Evolutionary conservation across 2,888 invertebrate genomes (phyloP), one percentile per base, ranked within the genome.

Genomic region (Chalcis sispes): DNA sequence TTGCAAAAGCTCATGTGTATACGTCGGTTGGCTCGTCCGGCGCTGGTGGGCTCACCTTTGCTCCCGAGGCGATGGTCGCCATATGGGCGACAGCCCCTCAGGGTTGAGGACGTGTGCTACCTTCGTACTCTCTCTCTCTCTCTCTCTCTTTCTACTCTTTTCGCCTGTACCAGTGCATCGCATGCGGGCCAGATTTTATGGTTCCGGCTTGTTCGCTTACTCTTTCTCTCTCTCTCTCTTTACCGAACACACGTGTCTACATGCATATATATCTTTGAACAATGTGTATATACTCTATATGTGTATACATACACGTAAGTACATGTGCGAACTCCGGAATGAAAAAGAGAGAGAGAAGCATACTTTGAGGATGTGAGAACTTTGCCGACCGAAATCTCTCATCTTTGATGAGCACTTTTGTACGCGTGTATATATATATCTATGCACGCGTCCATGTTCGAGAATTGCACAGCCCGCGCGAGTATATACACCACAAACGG

Each of bases 21-120:
- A 46, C 13, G 46, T 8, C 36, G 2, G 54, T 5, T n/a, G 25
- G 8, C 2, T 15, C 52, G 10, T 65, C 40, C 29, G 29, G 66
- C 27, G 58, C 52, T 40, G 58, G 70, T 74, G 77, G 78, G 80
- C 80, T 83, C 82, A 84, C 83, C 83, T 83, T 83, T 83, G 83
- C 81, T 78, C 81, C 82, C 80, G 78, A 77, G 82, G 82, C 83
- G 80, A 82, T 84, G 84, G 80, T 85, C 85, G 85, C 86, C 87
- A 88, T 87, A 88, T 88, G 88, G 88, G 84, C 85, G 78, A 81
- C 87, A 10, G 8, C 83, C 84, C 81, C 81, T 64, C 82, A 81
- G 85, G 85, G 79, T 81, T 80, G 79, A 75, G 59, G 71, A 36
- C 69, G 46, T 50, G 46, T 46, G 4, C 1, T 25, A 52, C 52